These are phyloP conservation scores for Argyrosomus japonicus DNA, from an alignment of 2,113 vertebrate species.

Conservation along the genomic window DNA sequence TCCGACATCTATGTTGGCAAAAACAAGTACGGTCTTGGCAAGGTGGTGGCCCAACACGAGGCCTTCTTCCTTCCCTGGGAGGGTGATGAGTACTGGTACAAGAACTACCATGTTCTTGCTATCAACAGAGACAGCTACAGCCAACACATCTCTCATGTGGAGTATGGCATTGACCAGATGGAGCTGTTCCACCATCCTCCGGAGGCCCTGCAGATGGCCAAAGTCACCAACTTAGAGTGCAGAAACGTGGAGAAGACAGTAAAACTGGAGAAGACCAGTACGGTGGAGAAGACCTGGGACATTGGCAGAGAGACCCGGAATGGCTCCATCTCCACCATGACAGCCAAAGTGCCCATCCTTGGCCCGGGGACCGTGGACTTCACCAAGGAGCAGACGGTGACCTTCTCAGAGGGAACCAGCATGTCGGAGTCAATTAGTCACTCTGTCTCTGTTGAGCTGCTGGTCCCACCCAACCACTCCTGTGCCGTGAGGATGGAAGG, in stretches of 20 bases:
- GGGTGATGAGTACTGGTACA: slow-evolving; percentile 85
- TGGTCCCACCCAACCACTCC: slow-evolving; percentile 80
- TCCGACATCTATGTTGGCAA: slow-evolving; percentile 80
- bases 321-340: slow-evolving; percentile 78
- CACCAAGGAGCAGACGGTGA: slow-evolving; percentile 78
- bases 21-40: slow-evolving; percentile 85
- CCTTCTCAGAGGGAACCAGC: slow-evolving; percentile 79
- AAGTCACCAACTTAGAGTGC: slow-evolving; percentile 83
- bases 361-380: slow-evolving; percentile 72
- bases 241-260: slow-evolving; percentile 74
- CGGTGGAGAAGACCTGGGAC: slow-evolving; percentile 79
- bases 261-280: slow-evolving; percentile 75
- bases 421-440: slow-evolving; percentile 74
- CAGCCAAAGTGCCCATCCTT: slow-evolving; percentile 79
- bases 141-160: slow-evolving; percentile 82
- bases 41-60: slow-evolving; percentile 78
- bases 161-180: slow-evolving; percentile 77
- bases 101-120: slow-evolving; percentile 80
- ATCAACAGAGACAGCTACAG: slow-evolving; percentile 79
- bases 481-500: slow-evolving; percentile 81
- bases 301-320: slow-evolving; percentile 76
- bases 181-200: slow-evolving; percentile 80
- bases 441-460: slow-evolving; percentile 71
- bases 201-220: slow-evolving; percentile 77
- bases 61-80: slow-evolving; percentile 85